Evolutionary conservation across 2,888 invertebrate species (phyloP).

Genomic region (Mesorhabditis sp.): DNA sequence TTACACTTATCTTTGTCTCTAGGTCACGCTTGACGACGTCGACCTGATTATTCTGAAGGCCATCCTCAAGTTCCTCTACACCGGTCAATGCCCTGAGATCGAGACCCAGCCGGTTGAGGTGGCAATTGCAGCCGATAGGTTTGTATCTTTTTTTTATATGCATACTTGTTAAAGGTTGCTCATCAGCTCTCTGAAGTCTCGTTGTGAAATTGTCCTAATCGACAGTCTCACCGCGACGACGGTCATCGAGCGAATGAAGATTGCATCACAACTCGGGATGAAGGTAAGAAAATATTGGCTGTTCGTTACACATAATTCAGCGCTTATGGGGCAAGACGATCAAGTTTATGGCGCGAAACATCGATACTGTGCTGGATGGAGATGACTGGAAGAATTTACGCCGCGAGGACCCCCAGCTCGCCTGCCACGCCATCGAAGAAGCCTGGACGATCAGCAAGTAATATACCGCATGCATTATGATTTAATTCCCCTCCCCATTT

Average conservation of each 20-base stretch:
- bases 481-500: too few relatives aligned
- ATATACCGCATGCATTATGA: too few relatives aligned
- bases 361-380: too few relatives aligned
- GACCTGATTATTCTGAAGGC: constrained; percentile 80
- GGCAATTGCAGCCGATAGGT: constrained; percentile 91
- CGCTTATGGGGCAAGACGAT: too few relatives aligned
- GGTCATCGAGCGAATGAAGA: not conserved
- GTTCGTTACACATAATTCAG: too few relatives aligned
- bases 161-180: not conserved
- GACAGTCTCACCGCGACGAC: not conserved
- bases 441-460: too few relatives aligned
- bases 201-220: not conserved
- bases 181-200: not conserved
- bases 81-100: constrained; percentile 72
- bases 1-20: constrained; percentile 2
- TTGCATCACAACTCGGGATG: not conserved
- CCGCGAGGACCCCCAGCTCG: too few relatives aligned
- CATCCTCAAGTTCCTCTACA: constrained; percentile 95
- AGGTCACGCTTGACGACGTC: constrained; percentile 15
- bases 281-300: too few relatives aligned
- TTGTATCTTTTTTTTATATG: not conserved
- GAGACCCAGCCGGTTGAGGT: constrained; percentile 92
- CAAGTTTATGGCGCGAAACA: too few relatives aligned
- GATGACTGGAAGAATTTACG: too few relatives aligned
- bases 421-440: too few relatives aligned